Percentiles rank a stretch among this genome's conserved stretches.
These are phyloP conservation scores for Malacoctenus gilli DNA, from an alignment of 2,797 vertebrate species.

Conservation along the genomic window DNA sequence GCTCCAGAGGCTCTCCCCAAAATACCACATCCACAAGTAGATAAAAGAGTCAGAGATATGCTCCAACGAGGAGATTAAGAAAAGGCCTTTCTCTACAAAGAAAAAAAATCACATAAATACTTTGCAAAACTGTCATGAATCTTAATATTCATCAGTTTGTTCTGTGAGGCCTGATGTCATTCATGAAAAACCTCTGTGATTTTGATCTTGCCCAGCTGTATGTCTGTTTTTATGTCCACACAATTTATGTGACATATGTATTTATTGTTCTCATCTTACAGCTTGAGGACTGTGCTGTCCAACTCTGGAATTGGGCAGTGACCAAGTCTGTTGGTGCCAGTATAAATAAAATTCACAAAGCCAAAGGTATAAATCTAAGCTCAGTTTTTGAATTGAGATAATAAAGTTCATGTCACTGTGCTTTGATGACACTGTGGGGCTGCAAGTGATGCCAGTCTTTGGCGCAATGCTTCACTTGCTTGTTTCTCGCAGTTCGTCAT, in stretches of 20 bases:
- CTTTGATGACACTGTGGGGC: no score
- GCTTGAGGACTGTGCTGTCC: conserved; percentile 88
- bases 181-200: no score
- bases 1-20: conserved; percentile 57
- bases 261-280: conserved; percentile 52
- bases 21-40: conserved; percentile 78
- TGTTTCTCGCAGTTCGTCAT: no score
- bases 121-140: no score
- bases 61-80: no score
- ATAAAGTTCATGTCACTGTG: no score
- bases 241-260: conserved; percentile 5
- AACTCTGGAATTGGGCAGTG: conserved; percentile 93
- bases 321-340: conserved; percentile 75
- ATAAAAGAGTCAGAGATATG: conserved; percentile 10
- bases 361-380: conserved; percentile 81
- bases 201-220: no score
- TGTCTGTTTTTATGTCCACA: not conserved
- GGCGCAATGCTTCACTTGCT: conserved; percentile 4
- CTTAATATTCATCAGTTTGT: no score
- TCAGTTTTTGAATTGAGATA: conserved; percentile 6
- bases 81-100: no score
- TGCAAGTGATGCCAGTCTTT: no score
- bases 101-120: no score
- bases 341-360: conserved; percentile 83
- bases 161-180: no score